These are phyloP conservation scores for Vulpes lagopus DNA, from an alignment of 2,113 vertebrate species.

Conservation along the genomic window DNA sequence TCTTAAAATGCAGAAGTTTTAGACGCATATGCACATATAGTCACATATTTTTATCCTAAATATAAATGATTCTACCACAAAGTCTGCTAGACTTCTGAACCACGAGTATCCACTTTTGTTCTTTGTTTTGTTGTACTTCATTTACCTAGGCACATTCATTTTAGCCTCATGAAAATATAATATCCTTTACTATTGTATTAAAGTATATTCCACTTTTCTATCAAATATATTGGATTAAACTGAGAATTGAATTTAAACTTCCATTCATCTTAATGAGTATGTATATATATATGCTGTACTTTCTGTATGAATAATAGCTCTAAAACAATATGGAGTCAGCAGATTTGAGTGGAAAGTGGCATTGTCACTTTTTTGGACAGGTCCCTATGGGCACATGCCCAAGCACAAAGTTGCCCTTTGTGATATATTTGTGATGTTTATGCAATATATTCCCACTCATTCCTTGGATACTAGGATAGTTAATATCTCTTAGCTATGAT, in stretches of 20 bases:
- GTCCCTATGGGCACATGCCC: not conserved
- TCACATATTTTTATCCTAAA: not conserved
- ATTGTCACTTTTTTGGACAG: not conserved
- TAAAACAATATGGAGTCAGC: not conserved
- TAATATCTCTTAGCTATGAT: not conserved
- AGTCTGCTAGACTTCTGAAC: not conserved
- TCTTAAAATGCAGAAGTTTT: not conserved
- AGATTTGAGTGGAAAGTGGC: not conserved
- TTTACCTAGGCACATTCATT: not conserved
- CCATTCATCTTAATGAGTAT: not conserved
- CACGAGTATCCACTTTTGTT: not conserved
- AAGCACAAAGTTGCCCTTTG: not conserved
- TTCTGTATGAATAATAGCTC: not conserved
- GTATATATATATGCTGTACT: not conserved
- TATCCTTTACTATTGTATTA: not conserved
- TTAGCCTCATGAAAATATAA: not conserved
- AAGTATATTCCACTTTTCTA: not conserved
- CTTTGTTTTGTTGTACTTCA: not conserved
- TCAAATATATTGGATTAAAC: not conserved
- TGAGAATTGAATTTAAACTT: not conserved
- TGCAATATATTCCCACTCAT: not conserved
- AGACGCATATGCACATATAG: no score
- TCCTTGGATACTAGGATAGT: not conserved
- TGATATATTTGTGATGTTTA: not conserved
- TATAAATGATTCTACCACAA: not conserved